Base-by-base conservation (phyloP, 2,888 invertebrate species). In the Hoplodrina ambigua region DNA sequence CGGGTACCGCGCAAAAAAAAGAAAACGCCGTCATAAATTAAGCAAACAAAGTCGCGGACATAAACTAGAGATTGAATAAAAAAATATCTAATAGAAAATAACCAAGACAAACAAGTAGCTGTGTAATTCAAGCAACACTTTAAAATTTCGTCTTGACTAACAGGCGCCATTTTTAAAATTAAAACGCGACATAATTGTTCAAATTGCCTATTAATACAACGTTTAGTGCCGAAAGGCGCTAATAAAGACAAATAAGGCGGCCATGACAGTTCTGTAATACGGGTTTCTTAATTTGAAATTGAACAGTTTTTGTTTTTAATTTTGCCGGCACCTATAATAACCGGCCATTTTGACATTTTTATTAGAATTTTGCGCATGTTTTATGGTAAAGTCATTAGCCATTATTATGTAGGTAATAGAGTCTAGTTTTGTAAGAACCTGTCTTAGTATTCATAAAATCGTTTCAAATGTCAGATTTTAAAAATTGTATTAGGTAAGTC, bases 171-270 rank as follows among this genome's bases (percentile, higher is more conserved):
- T 74, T 84, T 78, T 37, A 37, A 74, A 52, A 30, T 74, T 65
- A 50, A 78, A 67, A 71, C 60, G 68, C 62, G 72, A 62, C 72
- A 72, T 82, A 84, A 84, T 84, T 74, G 74, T 56, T 25, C 69
- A 70, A 80, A 84, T 82, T 75, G 62, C 73, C 65, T 74, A 80
- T 73, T 82, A 78, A 78, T 80, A 61, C 30, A 30, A 53, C 75
- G 56, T 66, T 80, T 75, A 77, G 69, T 73, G 80, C 49, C 69
- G 67, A 80, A 72, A 68, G 55, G 52, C 62, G 72, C 37, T 84
- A 82, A 80, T 82, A 72, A 61, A 80, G 71, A 76, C 67, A 67
- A 75, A 81, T 69, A 82, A 30, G 69, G 63, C 69, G 20, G 68
- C 58, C 71, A 65, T 69, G 69, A 74, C 78, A 71, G 72, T 66